Evolutionary conservation across 2,797 vertebrate genomes (phyloP), one percentile per base, ranked within the genome.

Genomic region (Xerus rutilus): DNA sequence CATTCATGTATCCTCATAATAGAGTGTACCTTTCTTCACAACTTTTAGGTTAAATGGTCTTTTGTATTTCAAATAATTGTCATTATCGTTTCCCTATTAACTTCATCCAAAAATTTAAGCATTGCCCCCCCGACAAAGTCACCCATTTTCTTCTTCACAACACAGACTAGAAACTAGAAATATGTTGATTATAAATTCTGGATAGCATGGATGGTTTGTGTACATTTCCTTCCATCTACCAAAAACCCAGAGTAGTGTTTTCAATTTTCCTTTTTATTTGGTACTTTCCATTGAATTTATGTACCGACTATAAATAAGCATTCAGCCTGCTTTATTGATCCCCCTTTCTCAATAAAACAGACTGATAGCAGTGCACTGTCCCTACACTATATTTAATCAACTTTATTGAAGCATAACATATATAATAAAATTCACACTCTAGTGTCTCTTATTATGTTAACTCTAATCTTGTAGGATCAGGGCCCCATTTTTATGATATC

Each of bases 281-380:
- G 10, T 52, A 43, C 13, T 43, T 76, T 43, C 57, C 39, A 39
- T 20, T 82, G 18, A 90, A 47, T 72, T 74, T 57, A 65, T 9
- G 2, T 77, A 11, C 0, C 45, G 43, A 20, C 0, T 10, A 28
- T 69, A 81, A 43, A 3, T 43, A 43, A 10, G 2, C 9, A 86
- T 88, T 82, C 20, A 81, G 23, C 35, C 23, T 86, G 67, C 12
- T 11, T 12, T 52, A 8, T 74, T 54, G 11, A 39, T 32, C 10
- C 32, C 32, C 30, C 45, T 67, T 57, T 67, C 32, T 28, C 9
- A 72, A 1, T 85, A n/a, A 81, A n/a, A 52, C 32, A 82, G 21
- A 67, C 28, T 52, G 12, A 8, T 62, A 20, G 17, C 7, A 74
- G 25, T 25, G 7, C 78, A 2, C 4, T 78, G 0, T 82, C 2